A percentile compares a stretch with the other conserved stretches of the same genome.
Conservation (phyloP, 2,113 vertebrate species). For the Cyphomyrus discorhynchus region DNA sequence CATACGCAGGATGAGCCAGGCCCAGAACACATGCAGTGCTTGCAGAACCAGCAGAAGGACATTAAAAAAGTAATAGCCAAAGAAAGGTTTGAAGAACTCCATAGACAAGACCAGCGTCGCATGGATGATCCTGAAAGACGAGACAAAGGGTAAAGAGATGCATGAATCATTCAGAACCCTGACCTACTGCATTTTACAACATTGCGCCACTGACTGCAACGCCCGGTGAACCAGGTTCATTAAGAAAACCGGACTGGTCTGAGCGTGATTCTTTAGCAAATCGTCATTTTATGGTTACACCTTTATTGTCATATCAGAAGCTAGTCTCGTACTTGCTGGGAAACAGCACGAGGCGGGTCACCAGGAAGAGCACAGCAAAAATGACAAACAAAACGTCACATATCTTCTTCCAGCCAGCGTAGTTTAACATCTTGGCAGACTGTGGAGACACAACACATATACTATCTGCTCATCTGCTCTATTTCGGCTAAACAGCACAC, state of each 20-base stretch:
- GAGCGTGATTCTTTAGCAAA: background rate
- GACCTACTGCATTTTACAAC: background rate
- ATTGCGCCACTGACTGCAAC: background rate
- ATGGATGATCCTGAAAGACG: slow-evolving; percentile 62
- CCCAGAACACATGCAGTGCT: slow-evolving; percentile 84
- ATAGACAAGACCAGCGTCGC: slow-evolving; percentile 68
- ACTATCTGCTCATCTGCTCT: background rate
- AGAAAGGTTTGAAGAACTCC: slow-evolving; percentile 66
- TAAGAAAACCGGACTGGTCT: background rate
- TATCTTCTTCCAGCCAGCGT: slow-evolving; percentile 67
- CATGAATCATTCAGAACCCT: background rate
- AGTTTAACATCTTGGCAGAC: slow-evolving; percentile 81
- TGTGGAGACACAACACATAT: slow-evolving; percentile 34
- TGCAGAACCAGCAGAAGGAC: slow-evolving; percentile 71
- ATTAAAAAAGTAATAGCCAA: slow-evolving; percentile 84
- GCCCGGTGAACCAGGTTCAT: background rate
- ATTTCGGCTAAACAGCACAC: background rate
- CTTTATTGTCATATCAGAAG: background rate
- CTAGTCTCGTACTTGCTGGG: slow-evolving; percentile 64
- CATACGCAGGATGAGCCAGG: slow-evolving; percentile 82
- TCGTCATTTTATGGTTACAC: background rate
- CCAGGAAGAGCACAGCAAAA: slow-evolving; percentile 72
- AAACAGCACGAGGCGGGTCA: slow-evolving; percentile 71
- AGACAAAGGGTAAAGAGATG: background rate
- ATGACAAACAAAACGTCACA: slow-evolving; percentile 72